Evolutionary conservation across 1,140 invertebrate genomes (phyloP).

Genomic region (Ceratitis capitata): DNA sequence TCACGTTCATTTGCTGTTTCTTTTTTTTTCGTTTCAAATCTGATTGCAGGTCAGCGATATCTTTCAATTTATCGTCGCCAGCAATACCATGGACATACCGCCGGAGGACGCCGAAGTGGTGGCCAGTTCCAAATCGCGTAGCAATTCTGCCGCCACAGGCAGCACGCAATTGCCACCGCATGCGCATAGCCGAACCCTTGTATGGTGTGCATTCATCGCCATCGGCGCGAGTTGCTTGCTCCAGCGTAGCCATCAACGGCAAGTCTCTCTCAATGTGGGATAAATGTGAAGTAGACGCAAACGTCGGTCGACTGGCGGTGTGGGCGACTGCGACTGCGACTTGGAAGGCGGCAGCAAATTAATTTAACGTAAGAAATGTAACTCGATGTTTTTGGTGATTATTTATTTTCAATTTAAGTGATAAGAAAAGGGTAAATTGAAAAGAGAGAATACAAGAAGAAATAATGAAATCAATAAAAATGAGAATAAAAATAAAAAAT

Average conservation of each 20-base stretch:
- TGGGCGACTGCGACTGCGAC: background rate
- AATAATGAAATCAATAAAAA: background rate
- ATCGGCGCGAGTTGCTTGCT: conserved; percentile 8
- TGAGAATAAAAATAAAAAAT: background rate
- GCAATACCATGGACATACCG: conserved; percentile 55
- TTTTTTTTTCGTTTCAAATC: background rate
- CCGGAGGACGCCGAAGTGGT: conserved; percentile 63
- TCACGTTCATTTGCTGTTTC: background rate
- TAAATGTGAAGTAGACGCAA: background rate
- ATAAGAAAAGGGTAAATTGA: background rate
- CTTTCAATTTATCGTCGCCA: conserved; percentile 72
- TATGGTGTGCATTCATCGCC: background rate
- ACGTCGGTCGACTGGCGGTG: background rate
- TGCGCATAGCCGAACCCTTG: background rate
- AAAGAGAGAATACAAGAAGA: background rate
- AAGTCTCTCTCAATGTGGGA: background rate
- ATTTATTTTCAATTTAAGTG: conserved; percentile 32
- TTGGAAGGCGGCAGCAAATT: background rate
- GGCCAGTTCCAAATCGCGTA: conserved; percentile 63
- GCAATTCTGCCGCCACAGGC: conserved; percentile 47
- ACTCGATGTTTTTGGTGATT: conserved; percentile 25
- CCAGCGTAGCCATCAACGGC: conserved; percentile 1
- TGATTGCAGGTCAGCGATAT: conserved; percentile 70
- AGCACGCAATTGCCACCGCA: background rate
- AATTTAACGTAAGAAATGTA: conserved; percentile 24